Conservation (phyloP, 2,113 vertebrate genomes). For the Centropus unirufus region DNA sequence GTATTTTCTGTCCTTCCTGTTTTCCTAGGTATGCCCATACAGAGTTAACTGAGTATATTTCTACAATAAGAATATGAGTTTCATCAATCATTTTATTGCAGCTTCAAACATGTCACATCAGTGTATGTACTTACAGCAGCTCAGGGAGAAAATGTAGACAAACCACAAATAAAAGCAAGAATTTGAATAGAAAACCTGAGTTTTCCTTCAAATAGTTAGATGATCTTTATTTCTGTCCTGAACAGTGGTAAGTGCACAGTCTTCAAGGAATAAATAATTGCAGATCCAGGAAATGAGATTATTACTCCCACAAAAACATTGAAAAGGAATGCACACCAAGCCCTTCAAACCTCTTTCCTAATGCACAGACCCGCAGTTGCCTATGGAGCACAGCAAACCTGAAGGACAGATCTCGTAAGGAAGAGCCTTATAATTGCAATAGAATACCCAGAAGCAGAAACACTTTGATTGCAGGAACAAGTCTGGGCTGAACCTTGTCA, state of each 20-base stretch:
- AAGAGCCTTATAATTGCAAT: background rate
- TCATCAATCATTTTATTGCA: constrained; percentile 52
- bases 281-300: background rate
- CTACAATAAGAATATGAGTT: constrained; percentile 20
- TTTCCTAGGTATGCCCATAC: background rate
- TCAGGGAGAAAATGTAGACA: background rate
- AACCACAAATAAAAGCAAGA: background rate
- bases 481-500: constrained; percentile 6
- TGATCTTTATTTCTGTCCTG: constrained; percentile 13
- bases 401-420: background rate
- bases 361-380: background rate
- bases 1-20: background rate
- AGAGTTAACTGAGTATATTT: constrained; percentile 16
- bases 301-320: background rate
- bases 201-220: background rate
- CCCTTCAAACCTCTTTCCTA: background rate
- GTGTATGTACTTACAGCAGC: background rate
- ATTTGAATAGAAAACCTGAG: background rate
- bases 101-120: constrained; percentile 5
- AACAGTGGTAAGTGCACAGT: background rate
- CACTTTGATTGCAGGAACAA: constrained; percentile 1
- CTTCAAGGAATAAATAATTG: constrained; percentile 9
- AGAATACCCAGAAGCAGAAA: background rate
- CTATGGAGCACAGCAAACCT: background rate
- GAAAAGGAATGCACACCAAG: background rate